Base-by-base conservation (phyloP, 2,888 invertebrate genomes). In the Ernsta delagoae region DNA sequence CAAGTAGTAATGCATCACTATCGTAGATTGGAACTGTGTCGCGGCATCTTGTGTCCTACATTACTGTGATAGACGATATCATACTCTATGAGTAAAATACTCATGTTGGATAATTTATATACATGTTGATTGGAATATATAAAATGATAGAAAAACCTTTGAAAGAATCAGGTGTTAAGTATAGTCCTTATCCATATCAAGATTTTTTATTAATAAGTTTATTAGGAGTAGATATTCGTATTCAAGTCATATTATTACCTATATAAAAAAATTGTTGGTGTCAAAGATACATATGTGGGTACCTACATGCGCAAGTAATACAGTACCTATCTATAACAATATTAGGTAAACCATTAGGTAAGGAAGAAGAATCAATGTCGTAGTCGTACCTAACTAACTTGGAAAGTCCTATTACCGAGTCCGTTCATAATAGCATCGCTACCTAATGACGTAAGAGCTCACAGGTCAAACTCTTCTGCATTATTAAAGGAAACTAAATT, bases 341-440 rank as follows among this genome's bases (percentile, higher is more conserved):
- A 75, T 81, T n/a, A n/a, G n/a, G n/a, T 77, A 76, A 73, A 77
- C 81, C 80, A 87, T 87, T 86, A 87, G 76, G 77, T 73, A 36
- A 74, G 70, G 54, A n/a, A n/a, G n/a, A n/a, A n/a, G 70, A 48
- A 65, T 65, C 57, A 64, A 39, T 41, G 43, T 74, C 75, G 82
- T n/a, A n/a, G n/a, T n/a, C n/a, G n/a, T n/a, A n/a, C n/a, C n/a
- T n/a, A n/a, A n/a, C n/a, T 82, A 83, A 84, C 84, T 83, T 81
- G 83, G 84, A 83, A 34, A 31, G 36, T 53, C 53, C 53, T 7
- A 24, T 53, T 53, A 53, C n/a, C 9, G 53, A 11, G 54, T 31
- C 54, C 31, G 54, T 54, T 54, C 54, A 54, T 54, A 54, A 54
- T 54, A 31, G 31, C 31, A 6, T 31, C 9, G 54, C 31, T 24